phyloP scores from a whole-genome alignment of 2,797 vertebrate genomes.

The Gobionotothen gibberifrons region DNA sequence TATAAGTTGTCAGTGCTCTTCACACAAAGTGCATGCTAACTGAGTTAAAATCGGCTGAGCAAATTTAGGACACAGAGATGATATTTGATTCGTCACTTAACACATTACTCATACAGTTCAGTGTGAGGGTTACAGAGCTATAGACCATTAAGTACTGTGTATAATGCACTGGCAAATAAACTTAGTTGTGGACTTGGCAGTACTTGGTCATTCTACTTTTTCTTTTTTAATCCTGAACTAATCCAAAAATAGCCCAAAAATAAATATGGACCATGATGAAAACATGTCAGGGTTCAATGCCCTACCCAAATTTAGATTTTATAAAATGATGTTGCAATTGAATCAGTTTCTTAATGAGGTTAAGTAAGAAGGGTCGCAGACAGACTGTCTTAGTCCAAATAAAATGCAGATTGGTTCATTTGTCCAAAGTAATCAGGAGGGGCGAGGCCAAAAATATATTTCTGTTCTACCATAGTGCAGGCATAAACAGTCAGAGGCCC shows the following conservation, averaged over 20 bases:
- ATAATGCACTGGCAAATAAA: conserved; percentile 1
- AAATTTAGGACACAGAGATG: not conserved
- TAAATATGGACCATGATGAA: not conserved
- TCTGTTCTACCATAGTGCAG: conserved; percentile 32
- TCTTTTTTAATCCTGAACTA: too few relatives aligned
- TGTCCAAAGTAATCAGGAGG: not conserved
- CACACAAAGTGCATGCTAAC: not conserved
- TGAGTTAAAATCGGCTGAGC: conserved; percentile 1
- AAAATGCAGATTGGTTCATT: conserved; percentile 14
- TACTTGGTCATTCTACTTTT: not conserved
- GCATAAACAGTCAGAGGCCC: conserved; percentile 21
- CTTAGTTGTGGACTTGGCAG: not conserved
- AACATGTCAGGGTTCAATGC: not conserved
- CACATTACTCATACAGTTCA: conserved; percentile 6
- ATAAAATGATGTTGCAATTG: not conserved
- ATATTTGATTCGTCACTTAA: conserved; percentile 16
- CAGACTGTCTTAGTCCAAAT: conserved; percentile 7
- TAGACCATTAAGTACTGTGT: not conserved
- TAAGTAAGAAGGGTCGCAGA: not conserved
- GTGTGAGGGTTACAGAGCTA: conserved; percentile 10
- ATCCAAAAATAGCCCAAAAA: not conserved
- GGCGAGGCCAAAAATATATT: not conserved
- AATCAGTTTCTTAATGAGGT: too few relatives aligned
- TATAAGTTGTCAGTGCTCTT: not conserved
- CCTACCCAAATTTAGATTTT: not conserved